phyloP scores from a whole-genome alignment of 2,797 vertebrate genomes.

The Chrosomus eos region DNA sequence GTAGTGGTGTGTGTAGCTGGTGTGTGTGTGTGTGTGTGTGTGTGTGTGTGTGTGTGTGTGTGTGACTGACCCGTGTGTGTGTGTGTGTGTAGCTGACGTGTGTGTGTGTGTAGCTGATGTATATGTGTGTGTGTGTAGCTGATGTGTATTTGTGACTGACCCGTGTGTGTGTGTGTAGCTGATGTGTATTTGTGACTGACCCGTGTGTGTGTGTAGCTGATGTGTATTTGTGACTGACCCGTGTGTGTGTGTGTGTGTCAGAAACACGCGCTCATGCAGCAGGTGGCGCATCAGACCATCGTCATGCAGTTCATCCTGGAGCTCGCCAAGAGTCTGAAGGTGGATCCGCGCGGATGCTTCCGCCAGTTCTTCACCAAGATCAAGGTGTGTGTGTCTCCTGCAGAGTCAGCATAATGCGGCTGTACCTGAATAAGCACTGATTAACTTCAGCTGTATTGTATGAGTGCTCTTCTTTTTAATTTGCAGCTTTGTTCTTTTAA shows the following conservation, averaged over 20 bases:
- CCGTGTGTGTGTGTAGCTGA: neutral
- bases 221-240: neutral
- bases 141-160: neutral
- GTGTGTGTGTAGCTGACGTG: too few relatives aligned
- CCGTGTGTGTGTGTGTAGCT: neutral
- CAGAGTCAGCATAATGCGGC: too few relatives aligned
- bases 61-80: too few relatives aligned
- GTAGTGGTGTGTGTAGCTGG: too few relatives aligned
- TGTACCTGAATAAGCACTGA: too few relatives aligned
- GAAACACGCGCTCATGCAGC: conserved; percentile 91
- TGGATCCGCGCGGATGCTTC: conserved; percentile 89
- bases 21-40: too few relatives aligned
- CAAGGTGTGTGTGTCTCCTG: conserved; percentile 78
- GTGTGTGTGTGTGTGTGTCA: conserved; percentile 59
- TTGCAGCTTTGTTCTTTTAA: neutral
- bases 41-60: too few relatives aligned
- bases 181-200: neutral
- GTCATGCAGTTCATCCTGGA: conserved; percentile 93
- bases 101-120: too few relatives aligned
- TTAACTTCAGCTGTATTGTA: too few relatives aligned
- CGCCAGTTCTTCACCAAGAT: conserved; percentile 90
- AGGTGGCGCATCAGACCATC: conserved; percentile 92
- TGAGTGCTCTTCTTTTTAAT: too few relatives aligned
- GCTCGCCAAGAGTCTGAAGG: conserved; percentile 82
- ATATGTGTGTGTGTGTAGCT: too few relatives aligned